These are phyloP conservation scores for Metalampra italica DNA, from an alignment of 2,888 invertebrate genomes.

Conservation along the genomic window DNA sequence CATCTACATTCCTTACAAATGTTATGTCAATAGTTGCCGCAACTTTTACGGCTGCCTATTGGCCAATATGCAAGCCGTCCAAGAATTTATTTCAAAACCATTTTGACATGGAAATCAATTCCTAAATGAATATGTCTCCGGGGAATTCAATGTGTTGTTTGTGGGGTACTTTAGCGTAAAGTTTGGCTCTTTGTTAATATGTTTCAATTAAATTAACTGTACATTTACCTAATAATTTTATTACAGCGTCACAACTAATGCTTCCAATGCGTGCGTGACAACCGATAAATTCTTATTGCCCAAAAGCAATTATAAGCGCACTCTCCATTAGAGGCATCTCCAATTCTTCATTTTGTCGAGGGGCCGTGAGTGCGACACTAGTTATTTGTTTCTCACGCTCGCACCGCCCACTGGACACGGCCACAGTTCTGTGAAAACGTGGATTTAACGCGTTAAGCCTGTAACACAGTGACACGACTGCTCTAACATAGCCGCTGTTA, in stretches of 20 bases:
- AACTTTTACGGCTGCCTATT: constrained; percentile 42
- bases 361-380: constrained; percentile 54
- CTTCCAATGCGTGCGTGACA: constrained; percentile 18
- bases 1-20: constrained; percentile 38
- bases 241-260: too few relatives aligned
- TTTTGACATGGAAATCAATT: constrained; percentile 5
- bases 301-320: constrained; percentile 48
- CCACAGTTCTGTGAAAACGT: constrained; percentile 38
- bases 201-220: too few relatives aligned
- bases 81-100: constrained; percentile 24
- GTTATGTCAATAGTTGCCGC: constrained; percentile 36
- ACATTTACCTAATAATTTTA: too few relatives aligned
- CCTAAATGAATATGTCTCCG: neutral
- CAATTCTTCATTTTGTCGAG: constrained; percentile 34
- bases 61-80: constrained; percentile 20
- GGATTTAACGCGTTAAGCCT: constrained; percentile 21
- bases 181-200: neutral
- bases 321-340: constrained; percentile 29
- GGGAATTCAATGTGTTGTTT: neutral
- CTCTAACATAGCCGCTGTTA: too few relatives aligned
- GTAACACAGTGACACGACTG: constrained; percentile 14
- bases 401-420: constrained; percentile 59
- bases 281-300: constrained; percentile 44
- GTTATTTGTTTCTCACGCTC: constrained; percentile 72
- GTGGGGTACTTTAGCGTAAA: neutral